Base-by-base conservation (phyloP, 2,797 vertebrate species). In the Ataeniobius toweri region DNA sequence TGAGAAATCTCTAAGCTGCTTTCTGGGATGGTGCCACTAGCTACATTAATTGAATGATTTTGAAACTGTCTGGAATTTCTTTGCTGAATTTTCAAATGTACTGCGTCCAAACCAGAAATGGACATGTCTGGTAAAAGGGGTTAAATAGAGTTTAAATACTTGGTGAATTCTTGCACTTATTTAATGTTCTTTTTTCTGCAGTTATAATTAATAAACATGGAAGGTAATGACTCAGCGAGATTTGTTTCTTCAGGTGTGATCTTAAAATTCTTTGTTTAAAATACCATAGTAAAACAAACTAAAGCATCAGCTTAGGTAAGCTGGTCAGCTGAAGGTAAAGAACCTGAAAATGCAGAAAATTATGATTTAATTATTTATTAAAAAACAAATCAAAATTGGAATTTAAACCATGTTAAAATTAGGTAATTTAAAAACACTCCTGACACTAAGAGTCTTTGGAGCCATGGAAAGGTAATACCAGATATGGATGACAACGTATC, bases 111-210 rank as follows among this genome's bases (percentile, higher is more conserved):
- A 68, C n/a, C 39, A 44, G 10, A 65, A 68, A 24, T 20, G 5
- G 5, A 3, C 22, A 9, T 44, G 22, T 24, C 9, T 24, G 22
- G 28, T 20, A 16, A 63, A 7, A 36, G 61, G 18, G 14, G 61
- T 63, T 63, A 63, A 63, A 20, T 28, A 63, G 59, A 63, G 59
- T 36, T 63, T 63, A 63, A 63, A 18, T 31, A 63, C 61, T 36
- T 36, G 61, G 61, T 26, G 31, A 63, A 63, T 63, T 31, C 61
- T 36, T 16, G 8, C 16, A 63, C 3, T 36, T 63, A 26, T 14
- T 31, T 63, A 14, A 63, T 36, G 31, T 36, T 63, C 61, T 63
- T 59, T 18, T 18, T 20, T 16, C 28, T 36, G 31, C 61, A 20
- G 31, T 63, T 31, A 20, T 20, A 63, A 20, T 63, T 31, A 63